Evolutionary conservation across 2,113 vertebrate genomes (phyloP).

Genomic region (Nycticryphes semicollaris): DNA sequence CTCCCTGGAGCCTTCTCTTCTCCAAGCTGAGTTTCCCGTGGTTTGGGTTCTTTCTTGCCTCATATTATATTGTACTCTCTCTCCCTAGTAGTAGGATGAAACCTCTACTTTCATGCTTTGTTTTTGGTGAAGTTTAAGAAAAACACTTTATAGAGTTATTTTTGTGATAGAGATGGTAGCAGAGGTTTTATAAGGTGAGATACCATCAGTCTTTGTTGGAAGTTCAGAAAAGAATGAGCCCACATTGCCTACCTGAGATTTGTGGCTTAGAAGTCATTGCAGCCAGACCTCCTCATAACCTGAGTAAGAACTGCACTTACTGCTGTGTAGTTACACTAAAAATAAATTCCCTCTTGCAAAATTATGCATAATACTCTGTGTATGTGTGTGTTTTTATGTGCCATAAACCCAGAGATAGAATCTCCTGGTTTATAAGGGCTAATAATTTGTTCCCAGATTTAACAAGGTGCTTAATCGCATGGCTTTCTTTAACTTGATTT

Average conservation of each 20-base stretch:
- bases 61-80: accelerated
- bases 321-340: neutral
- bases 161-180: neutral
- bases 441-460: conserved; percentile 34
- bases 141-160: neutral
- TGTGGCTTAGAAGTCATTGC: neutral
- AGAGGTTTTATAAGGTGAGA: neutral
- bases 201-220: neutral
- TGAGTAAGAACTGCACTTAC: neutral
- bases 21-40: neutral
- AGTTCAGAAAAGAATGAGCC: neutral
- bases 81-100: neutral
- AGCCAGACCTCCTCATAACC: neutral
- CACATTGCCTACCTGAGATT: neutral
- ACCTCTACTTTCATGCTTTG: neutral
- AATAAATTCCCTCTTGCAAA: conserved; percentile 17
- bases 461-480: conserved; percentile 29
- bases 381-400: neutral
- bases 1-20: neutral
- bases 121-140: neutral
- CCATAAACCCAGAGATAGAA: neutral
- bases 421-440: conserved; percentile 28
- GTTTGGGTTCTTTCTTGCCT: neutral
- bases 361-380: neutral
- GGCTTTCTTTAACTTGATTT: neutral